Base-by-base conservation (phyloP, 2,797 vertebrate genomes). In the Intellagama lesueurii region DNA sequence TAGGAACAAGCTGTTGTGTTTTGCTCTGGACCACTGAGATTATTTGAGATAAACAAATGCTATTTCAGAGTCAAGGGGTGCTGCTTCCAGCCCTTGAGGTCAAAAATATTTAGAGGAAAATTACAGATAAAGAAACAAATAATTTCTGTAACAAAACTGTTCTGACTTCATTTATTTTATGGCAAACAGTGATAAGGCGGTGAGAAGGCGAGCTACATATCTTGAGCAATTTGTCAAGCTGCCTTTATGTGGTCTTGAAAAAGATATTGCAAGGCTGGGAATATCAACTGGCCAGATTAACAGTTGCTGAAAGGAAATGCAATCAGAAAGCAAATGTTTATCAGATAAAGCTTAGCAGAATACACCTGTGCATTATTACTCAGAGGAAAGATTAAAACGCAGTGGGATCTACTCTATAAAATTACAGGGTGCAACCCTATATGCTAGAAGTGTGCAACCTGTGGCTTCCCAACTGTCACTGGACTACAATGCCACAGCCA, bases 41-140 rank as follows among this genome's bases (percentile, higher is more conserved):
- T 64, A 87, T 91, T 90, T 92, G 87, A 90, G 87, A 87, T 83
- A 90, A 83, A 86, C 91, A 93, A 94, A 52, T 85, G 88, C 89
- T 90, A 85, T 92, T 93, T 90, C 90, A 6, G 40, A 91, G 68
- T 95, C 90, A 93, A 88, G 92, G 92, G 90, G 90, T 85, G 87
- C 89, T 89, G 92, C 85, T 94, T 92, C 93, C 35, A 88, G 88
- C 56, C 8, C 90, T 89, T 95, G 87, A 94, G 92, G 92, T 93
- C 90, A 93, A 92, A 93, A 94, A 93, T 94, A 92, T 91, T n/a
- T 66, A 86, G 73, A 77, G 19, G 26, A 47, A 78, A 86, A 32
- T 68, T 78, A 32, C 5, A 77, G 35, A 77, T 64, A 76, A 30
- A 77, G 35, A 47, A 44, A 86, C 56, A 44, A 75, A 60, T 40